Base-by-base conservation (phyloP, 2,888 invertebrate species). In the Pantelozetes paolii region DNA sequence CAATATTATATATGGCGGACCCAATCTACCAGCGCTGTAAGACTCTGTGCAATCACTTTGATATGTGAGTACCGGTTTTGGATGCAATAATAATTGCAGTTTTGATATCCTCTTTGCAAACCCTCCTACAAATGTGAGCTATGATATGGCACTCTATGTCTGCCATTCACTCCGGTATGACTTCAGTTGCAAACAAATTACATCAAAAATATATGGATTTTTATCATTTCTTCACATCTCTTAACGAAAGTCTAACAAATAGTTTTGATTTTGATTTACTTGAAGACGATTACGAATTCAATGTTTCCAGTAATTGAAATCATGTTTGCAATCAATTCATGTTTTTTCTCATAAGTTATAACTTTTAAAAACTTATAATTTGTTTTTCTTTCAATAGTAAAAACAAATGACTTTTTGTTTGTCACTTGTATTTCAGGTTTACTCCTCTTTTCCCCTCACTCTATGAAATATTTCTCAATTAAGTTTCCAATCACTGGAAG, bases 11-110 rank as follows among this genome's bases (percentile, higher is more conserved):
- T 64, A 64, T 64, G 64, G 36, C 23, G 64, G 54, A 64, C 28
- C 36, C 40, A 20, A 36, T 45, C 23, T n/a, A 15, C 69, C 36
- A 26, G 20, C 36, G 5, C 62, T 64, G n/a, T 64, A 15, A 69
- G 40, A 40, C 42, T 45, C 40, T 69, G 69, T 69, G 42, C 26
- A 42, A 30, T 15, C 42, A 69, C 40, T 42, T 42, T 69, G 45
- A 69, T 69, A 69, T 69, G 69, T 69, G 45, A 69, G 69, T 69
- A 69, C 69, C 69, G 69, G 69, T 69, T 64, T 69, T 45, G 42
- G 8, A 42, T 26, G 69, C 69, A 45, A 69, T 69, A 20, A 69
- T 69, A 26, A 69, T 69, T 69, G 69, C 45, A 42, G 69, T 69
- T 59, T 69, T 69, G 69, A 69, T 69, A 69, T 69, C 69, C 42